Evolutionary conservation across 2,888 invertebrate genomes (phyloP), one percentile per base, ranked within the genome.

Genomic region (Rhyacophila evoluta): DNA sequence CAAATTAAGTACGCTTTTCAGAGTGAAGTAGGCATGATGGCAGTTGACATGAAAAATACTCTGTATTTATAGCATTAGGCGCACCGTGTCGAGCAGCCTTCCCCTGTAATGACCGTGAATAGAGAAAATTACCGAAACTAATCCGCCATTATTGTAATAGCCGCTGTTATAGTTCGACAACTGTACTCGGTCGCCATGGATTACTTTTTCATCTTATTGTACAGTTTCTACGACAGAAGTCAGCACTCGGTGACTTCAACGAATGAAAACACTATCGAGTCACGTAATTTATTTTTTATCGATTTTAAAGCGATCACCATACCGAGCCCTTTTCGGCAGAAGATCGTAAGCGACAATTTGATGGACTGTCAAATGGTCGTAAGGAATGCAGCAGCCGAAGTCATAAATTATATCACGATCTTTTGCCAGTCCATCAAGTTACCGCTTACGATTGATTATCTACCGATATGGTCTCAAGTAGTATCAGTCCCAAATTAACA

Each of bases 11-110:
- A 41, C 19, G 2, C 15, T 55, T 55, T 55, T 41, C 41, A 41
- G 41, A 25, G 15, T 5, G 55, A 19, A 33, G 29, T 33, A 6
- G 25, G 15, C 8, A 33, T 33, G 29, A 33, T 55, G 19, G 8
- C 25, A 55, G 55, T 25, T 25, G 55, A 55, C 25, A 8, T 55
- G 25, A 25, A 55, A 55, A 55, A 55, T 55, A 8, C 55, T 25
- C 8, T 55, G 55, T 55, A 55, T 55, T 55, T 55, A 55, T 25
- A 25, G 55, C 19, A 55, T 55, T 55, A 55, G n/a, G 15, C 55
- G 55, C 55, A 55, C 55, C 55, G 55, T 55, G 55, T 55, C 55
- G 55, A 25, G 55, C 19, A 55, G 25, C 25, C 55, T 55, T 55
- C 25, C 19, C 55, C 55, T 25, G 25, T 55, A 25, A 55, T 25